phyloP scores from a whole-genome alignment of 2,888 invertebrate species.

The Cotesia congregata region DNA sequence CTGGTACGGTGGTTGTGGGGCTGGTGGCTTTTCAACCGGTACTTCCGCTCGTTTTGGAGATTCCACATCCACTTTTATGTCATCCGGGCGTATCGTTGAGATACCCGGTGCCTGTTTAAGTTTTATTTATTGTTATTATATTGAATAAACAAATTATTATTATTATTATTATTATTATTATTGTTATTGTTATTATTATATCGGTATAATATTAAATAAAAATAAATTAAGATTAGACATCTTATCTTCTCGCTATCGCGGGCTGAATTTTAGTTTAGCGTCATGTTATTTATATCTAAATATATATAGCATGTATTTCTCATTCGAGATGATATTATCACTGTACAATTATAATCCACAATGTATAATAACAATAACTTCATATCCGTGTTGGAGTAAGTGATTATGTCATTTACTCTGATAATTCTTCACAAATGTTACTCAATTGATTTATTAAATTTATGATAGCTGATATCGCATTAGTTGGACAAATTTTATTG shows the following conservation, averaged over 20 bases:
- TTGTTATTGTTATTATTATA: too few relatives aligned
- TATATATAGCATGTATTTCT: not conserved
- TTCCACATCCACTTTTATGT: constrained; percentile 32
- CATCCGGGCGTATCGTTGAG: constrained; percentile 18
- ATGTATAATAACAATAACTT: not conserved
- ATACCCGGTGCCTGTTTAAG: constrained; percentile 8
- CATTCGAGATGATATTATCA: not conserved
- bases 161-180: constrained; percentile 3
- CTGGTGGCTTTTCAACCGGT: constrained; percentile 13
- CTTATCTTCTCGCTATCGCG: not conserved
- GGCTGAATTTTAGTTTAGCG: not conserved
- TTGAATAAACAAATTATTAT: not conserved
- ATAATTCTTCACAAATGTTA: constrained; percentile 13
- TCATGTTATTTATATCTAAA: not conserved
- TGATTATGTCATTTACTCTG: constrained; percentile 4
- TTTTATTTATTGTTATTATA: not conserved
- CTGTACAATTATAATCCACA: not conserved
- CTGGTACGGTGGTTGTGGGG: not conserved
- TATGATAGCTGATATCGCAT: not conserved
- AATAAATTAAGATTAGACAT: constrained; percentile 2
- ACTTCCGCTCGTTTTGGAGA: constrained; percentile 31
- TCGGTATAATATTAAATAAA: not conserved
- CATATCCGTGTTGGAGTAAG: constrained; percentile 27
- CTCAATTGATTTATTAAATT: constrained; percentile 7
- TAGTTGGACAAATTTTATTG: not conserved